Conservation (phyloP, 2,113 vertebrate species). For the Mirounga angustirostris region DNA sequence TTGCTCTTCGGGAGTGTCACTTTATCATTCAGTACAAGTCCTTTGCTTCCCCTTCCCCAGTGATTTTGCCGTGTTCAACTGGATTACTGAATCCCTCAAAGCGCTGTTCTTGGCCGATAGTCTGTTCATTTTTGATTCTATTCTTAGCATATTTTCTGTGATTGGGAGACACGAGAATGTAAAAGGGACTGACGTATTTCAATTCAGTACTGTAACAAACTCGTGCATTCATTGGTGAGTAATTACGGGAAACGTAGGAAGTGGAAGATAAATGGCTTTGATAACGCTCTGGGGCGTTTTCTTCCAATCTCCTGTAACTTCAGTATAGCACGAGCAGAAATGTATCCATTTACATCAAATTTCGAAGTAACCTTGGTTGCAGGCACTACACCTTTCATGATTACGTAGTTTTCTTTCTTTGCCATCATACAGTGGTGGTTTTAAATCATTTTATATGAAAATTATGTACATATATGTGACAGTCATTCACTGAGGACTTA, state of each 20-base stretch:
- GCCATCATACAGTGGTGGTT: neutral
- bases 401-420: slow-evolving; percentile 29
- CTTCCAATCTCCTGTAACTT: neutral
- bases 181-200: neutral
- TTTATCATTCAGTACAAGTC: neutral
- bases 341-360: neutral
- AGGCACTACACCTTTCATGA: neutral
- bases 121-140: neutral
- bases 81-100: neutral
- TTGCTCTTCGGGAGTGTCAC: neutral
- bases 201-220: neutral
- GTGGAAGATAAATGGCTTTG: neutral
- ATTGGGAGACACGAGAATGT: neutral
- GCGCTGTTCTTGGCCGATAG: neutral
- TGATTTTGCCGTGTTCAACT: neutral
- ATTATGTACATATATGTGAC: neutral
- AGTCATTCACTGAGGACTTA: neutral
- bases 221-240: neutral
- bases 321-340: neutral
- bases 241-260: neutral
- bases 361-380: neutral
- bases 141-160: slow-evolving; percentile 11
- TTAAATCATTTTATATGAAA: slow-evolving; percentile 14
- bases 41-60: neutral
- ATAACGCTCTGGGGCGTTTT: neutral